Conservation (phyloP, 1,140 invertebrate genomes). For the Caenorhabditis inopinata region DNA sequence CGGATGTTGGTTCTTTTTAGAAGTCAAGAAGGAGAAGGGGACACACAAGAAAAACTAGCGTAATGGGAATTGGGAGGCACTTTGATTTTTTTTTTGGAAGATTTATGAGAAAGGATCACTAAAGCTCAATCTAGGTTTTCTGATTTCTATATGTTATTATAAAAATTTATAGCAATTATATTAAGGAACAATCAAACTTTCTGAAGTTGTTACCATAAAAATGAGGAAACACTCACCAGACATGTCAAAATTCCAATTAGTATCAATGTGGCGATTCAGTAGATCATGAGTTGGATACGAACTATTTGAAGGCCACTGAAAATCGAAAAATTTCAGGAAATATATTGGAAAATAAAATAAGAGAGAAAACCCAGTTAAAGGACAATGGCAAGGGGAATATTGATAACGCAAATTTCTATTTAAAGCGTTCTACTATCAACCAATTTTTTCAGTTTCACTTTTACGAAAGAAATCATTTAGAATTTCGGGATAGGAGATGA, state of each 20-base stretch:
- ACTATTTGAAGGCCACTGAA: neutral
- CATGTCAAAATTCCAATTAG: slow-evolving; percentile 24
- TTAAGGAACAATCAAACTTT: no score
- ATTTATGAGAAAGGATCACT: no score
- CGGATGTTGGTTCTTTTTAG: neutral
- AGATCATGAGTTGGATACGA: slow-evolving; percentile 13
- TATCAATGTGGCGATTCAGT: slow-evolving; percentile 12
- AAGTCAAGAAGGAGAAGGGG: neutral
- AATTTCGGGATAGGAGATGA: neutral
- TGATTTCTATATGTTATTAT: neutral
- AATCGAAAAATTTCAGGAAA: neutral
- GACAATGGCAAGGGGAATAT: neutral
- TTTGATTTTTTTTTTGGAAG: no score
- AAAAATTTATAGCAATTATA: no score
- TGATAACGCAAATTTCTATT: neutral
- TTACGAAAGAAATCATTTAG: neutral
- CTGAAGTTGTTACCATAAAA: no score
- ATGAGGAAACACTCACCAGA: neutral
- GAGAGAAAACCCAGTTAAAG: no score
- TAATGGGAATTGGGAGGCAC: no score
- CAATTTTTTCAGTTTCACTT: slow-evolving; percentile 3
- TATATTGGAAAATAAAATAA: no score
- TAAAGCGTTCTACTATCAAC: neutral
- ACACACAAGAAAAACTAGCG: neutral
- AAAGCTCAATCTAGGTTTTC: no score